These are phyloP conservation scores for Pampus argenteus DNA, from an alignment of 2,797 vertebrate species.

Conservation along the genomic window DNA sequence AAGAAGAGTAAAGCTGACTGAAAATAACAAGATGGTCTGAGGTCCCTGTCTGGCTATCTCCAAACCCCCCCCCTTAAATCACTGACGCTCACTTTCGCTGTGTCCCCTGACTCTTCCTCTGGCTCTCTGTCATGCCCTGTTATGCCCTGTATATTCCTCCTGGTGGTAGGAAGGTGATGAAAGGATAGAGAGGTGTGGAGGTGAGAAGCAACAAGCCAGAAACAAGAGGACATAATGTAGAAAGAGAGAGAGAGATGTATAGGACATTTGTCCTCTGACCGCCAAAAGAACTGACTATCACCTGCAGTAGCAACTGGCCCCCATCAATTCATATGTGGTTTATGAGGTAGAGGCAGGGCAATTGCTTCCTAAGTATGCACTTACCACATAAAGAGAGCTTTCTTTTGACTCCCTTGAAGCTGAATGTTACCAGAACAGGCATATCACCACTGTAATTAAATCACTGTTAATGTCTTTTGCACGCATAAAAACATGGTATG, in stretches of 20 bases:
- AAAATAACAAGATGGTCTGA: not conserved
- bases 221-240: slow-evolving; percentile 20
- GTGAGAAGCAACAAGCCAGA: slow-evolving; percentile 40
- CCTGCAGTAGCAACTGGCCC: slow-evolving; percentile 31
- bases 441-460: not conserved
- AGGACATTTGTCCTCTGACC: slow-evolving; percentile 50
- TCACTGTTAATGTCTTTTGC: not conserved
- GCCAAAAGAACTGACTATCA: slow-evolving; percentile 29
- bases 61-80: slow-evolving; percentile 3
- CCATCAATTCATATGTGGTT: slow-evolving; percentile 47
- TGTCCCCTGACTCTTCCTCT: slow-evolving; percentile 41
- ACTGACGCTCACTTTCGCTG: slow-evolving; percentile 30
- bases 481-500: not conserved
- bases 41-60: not conserved
- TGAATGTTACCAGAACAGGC: slow-evolving; percentile 3
- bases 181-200: slow-evolving; percentile 55
- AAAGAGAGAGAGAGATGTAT: slow-evolving; percentile 28
- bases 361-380: slow-evolving; percentile 23
- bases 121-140: slow-evolving; percentile 51
- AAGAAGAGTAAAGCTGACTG: slow-evolving; percentile 3
- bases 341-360: slow-evolving; percentile 30
- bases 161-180: slow-evolving; percentile 60
- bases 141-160: slow-evolving; percentile 45
- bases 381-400: slow-evolving; percentile 29
- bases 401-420: slow-evolving; percentile 15